Evolutionary conservation across 2,888 invertebrate genomes (phyloP).

Genomic region (Steinernema hermaphroditum): DNA sequence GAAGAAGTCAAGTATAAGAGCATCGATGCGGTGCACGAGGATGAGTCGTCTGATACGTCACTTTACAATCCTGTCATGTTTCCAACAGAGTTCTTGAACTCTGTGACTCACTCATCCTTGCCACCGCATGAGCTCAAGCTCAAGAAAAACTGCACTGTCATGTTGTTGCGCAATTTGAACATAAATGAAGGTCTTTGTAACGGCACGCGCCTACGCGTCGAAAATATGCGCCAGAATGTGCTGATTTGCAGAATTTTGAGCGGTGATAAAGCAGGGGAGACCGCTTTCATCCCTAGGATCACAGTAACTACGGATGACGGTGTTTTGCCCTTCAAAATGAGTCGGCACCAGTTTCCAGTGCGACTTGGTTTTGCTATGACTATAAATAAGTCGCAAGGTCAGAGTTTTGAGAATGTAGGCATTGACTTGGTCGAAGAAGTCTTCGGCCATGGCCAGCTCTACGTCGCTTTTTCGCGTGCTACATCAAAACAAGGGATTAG

Average conservation of each 20-base stretch:
- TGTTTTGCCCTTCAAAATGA: background rate
- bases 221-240: background rate
- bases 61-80: too few relatives aligned
- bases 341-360: conserved; percentile 46
- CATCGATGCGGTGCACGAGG: too few relatives aligned
- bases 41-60: too few relatives aligned
- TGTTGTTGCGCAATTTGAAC: background rate
- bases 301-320: background rate
- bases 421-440: conserved; percentile 37
- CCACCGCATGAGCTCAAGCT: background rate
- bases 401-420: conserved; percentile 44
- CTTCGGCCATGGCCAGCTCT: conserved; percentile 60
- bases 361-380: conserved; percentile 57
- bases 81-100: background rate
- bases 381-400: conserved; percentile 64
- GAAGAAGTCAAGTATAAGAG: too few relatives aligned
- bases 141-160: background rate
- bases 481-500: background rate
- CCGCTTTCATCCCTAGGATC: background rate
- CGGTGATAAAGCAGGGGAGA: background rate
- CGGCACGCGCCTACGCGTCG: background rate
- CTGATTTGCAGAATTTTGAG: background rate
- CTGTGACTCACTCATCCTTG: background rate
- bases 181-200: background rate
- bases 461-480: conserved; percentile 47